Conservation (phyloP, 2,113 vertebrate genomes). For the Aleadryas rufinucha region DNA sequence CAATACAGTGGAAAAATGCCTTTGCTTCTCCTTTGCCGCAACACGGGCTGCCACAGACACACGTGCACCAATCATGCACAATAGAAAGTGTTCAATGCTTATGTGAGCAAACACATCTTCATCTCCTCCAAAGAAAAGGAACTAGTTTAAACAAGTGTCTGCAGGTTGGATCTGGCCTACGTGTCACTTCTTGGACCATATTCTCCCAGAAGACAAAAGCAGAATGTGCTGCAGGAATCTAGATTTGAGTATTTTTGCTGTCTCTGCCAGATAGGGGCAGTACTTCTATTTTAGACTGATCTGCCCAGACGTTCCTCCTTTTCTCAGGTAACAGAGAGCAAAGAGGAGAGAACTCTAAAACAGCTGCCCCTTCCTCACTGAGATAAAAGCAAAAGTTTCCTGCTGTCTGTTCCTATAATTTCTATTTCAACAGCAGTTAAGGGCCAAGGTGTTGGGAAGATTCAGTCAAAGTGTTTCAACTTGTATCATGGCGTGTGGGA, state of each 20-base stretch:
- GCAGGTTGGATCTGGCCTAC: neutral
- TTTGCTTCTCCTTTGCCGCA: neutral
- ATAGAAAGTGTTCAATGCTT: neutral
- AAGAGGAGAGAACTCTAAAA: neutral
- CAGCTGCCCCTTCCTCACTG: neutral
- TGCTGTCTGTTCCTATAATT: neutral
- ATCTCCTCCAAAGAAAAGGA: neutral
- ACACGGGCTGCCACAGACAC: neutral
- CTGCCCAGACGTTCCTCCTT: neutral
- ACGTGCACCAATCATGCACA: fast-evolving
- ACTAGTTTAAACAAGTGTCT: neutral
- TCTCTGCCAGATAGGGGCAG: fast-evolving
- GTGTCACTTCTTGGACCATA: neutral
- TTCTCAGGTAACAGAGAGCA: neutral
- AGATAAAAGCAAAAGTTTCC: neutral
- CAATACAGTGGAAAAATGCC: neutral
- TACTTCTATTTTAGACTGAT: neutral
- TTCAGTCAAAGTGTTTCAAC: neutral
- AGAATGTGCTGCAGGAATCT: neutral
- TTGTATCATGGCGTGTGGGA: fast-evolving
- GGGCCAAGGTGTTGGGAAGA: neutral
- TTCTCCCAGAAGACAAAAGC: neutral
- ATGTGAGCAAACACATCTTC: neutral
- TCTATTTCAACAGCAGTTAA: neutral
- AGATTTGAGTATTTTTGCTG: neutral